A percentile compares a stretch with the other conserved stretches of the same genome.
phyloP scores from a whole-genome alignment of 1,140 invertebrate genomes.

The Drosophila rufa region DNA sequence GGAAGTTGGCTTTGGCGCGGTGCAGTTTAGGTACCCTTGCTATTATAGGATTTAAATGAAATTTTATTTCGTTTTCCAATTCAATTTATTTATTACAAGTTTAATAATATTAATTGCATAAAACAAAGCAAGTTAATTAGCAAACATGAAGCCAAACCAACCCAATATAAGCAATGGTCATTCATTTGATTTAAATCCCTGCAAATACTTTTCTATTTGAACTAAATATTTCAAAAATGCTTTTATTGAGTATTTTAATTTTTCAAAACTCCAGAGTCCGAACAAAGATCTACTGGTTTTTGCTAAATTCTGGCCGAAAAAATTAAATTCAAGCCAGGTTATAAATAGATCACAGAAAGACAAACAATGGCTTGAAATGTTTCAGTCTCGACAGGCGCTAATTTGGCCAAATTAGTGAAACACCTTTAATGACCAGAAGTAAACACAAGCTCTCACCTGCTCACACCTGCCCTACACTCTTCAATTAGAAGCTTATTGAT shows the following conservation, averaged over 20 bases:
- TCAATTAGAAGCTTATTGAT: conserved; percentile 14
- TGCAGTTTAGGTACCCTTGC: neutral
- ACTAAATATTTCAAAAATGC: no score
- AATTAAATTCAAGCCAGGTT: neutral
- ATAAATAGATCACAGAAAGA: neutral
- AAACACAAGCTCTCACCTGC: neutral
- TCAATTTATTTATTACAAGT: no score
- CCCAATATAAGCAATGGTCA: no score
- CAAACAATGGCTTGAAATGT: neutral
- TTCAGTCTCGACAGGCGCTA: conserved; percentile 22
- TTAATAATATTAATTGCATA: no score
- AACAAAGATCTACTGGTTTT: neutral
- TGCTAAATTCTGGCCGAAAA: neutral
- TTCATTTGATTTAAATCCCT: no score
- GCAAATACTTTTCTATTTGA: no score
- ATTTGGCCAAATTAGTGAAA: conserved; percentile 20
- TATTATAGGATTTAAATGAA: no score
- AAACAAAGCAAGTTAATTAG: no score
- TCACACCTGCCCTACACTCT: neutral
- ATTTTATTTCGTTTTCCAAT: no score
- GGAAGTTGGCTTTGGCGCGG: accelerated
- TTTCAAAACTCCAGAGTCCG: neutral
- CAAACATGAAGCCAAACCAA: no score
- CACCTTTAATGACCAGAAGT: neutral
- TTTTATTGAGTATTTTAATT: neutral